Evolutionary conservation across 1,140 invertebrate genomes (phyloP).

Genomic region (Ceratina australensis): DNA sequence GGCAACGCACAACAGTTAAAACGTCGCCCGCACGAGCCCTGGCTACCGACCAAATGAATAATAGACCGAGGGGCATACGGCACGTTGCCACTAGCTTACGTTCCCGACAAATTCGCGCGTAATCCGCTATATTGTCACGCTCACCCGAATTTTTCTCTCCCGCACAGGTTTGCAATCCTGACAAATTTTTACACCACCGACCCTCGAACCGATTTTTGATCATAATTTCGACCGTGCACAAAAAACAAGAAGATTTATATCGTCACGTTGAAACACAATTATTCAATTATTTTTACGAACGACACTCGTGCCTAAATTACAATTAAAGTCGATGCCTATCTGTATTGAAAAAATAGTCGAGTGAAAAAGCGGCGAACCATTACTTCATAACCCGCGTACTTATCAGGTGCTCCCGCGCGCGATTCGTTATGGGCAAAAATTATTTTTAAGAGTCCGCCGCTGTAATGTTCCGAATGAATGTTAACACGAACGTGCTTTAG

Average conservation of each 20-base stretch:
- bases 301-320: no score
- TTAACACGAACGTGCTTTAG: constrained; percentile 34
- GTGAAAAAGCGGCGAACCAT: no score
- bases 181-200: no score
- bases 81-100: constrained; percentile 49
- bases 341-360: neutral
- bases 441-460: constrained; percentile 10
- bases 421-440: constrained; percentile 1
- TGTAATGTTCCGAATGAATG: constrained; percentile 14
- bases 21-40: constrained; percentile 27
- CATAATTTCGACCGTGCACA: no score
- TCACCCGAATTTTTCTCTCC: neutral
- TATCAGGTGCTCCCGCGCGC: neutral
- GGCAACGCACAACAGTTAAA: constrained; percentile 41
- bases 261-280: no score
- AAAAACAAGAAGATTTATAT: no score
- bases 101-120: constrained; percentile 57
- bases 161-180: no score
- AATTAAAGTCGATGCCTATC: neutral
- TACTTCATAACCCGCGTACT: neutral
- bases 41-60: constrained; percentile 50
- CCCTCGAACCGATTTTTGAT: no score
- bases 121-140: constrained; percentile 35
- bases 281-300: no score
- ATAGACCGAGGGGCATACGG: constrained; percentile 51